These are phyloP conservation scores for Furcifer pardalis DNA, from an alignment of 2,797 vertebrate species.

Conservation along the genomic window DNA sequence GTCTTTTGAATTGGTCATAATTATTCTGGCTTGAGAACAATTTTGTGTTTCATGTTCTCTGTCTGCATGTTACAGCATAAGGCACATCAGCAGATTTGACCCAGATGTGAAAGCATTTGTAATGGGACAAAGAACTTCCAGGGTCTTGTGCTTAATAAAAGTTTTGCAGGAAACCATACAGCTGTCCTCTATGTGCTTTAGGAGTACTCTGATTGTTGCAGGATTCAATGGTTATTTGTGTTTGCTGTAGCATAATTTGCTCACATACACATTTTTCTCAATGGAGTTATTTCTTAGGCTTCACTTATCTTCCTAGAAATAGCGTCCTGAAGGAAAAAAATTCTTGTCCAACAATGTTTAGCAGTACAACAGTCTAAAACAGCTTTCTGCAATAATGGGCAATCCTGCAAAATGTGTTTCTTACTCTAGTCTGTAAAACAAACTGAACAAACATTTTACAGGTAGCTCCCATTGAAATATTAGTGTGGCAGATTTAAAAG, in stretches of 20 bases:
- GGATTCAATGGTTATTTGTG: conserved; percentile 44
- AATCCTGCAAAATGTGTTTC: background rate
- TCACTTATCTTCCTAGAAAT: conserved; percentile 58
- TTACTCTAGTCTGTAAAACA: background rate
- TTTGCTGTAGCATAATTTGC: conserved; percentile 56
- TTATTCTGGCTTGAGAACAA: background rate
- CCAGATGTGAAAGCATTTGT: conserved; percentile 64
- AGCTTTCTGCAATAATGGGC: background rate
- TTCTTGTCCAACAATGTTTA: conserved; percentile 1
- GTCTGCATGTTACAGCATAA: conserved; percentile 33
- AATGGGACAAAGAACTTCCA: conserved; percentile 67
- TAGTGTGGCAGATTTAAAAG: background rate
- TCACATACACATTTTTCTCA: conserved; percentile 65
- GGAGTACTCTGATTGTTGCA: conserved; percentile 52
- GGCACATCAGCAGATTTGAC: conserved; percentile 55
- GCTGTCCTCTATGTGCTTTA: conserved; percentile 68
- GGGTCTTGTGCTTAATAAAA: conserved; percentile 64
- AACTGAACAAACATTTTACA: background rate
- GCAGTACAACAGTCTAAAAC: background rate
- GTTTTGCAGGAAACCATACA: conserved; percentile 65
- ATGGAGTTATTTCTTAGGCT: conserved; percentile 45
- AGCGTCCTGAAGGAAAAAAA: conserved; percentile 51
- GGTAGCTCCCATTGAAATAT: background rate
- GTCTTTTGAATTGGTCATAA: conserved; percentile 15
- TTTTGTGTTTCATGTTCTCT: conserved; percentile 41